Evolutionary conservation across 2,888 invertebrate species (phyloP), one percentile per base, ranked within the genome.

Genomic region (Drosophila planitibia): DNA sequence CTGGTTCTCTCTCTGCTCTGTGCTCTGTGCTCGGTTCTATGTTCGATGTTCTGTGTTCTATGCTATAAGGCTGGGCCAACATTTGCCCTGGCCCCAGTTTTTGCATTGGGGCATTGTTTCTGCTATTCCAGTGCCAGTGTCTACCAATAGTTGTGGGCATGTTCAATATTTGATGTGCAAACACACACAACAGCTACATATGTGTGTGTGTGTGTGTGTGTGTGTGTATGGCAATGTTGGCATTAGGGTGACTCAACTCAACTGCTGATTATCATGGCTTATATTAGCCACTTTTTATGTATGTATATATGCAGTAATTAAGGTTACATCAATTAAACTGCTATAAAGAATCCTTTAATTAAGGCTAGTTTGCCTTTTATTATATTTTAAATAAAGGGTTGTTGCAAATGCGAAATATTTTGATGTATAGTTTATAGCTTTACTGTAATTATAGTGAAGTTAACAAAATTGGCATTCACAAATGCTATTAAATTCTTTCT

Each of bases 121-220:
- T 57, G 51, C 67, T 65, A 58, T 70, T 32, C 44, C 28, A 47
- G 37, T 58, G 62, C 62, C 49, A 47, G 47, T 66, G 70, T 57
- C 77, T 65, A 71, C 85, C 89, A 88, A 88, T 88, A 86, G 76
- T 83, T 83, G 84, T 88, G 75, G 78, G 71, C 85, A 82, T 84
- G 83, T 86, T 85, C 83, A 86, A 89, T 89, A 85, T 85, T 85
- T 89, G 86, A 81, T 88, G 85, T 74, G 78, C 78, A 75, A 68
- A 79, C 63, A 73, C 63, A 55, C 47, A 32, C 51, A 37, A 60
- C 16, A 57, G 47, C 47, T 16, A 37, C 35, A 52, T 25, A 60
- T 19, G 9, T 30, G 39, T 49, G 25, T 47, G 51, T 54, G 74
- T 61, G 41, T 47, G 49, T 25, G 28, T 47, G 44, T 54, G 73